Evolutionary conservation across 2,113 vertebrate species (phyloP).

Genomic region (Triplophysa siluroides): DNA sequence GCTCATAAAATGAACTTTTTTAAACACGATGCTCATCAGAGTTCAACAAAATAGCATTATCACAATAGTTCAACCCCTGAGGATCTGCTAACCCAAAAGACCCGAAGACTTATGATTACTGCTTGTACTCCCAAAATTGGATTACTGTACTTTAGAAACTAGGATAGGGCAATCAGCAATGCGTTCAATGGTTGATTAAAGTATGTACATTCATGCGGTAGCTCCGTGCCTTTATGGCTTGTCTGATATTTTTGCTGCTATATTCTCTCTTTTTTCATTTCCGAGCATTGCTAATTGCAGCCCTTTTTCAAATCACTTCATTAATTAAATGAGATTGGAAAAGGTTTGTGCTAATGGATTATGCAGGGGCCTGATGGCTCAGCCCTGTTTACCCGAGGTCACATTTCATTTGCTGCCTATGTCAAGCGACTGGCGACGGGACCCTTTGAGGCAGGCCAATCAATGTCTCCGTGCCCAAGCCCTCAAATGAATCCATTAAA

Average conservation of each 20-base stretch:
- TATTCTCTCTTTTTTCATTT: slow-evolving; percentile 71
- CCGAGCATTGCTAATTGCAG: slow-evolving; percentile 79
- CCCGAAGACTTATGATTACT: not conserved
- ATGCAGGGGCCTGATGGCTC: slow-evolving; percentile 79
- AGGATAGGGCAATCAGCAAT: slow-evolving; percentile 10
- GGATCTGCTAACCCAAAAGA: not conserved
- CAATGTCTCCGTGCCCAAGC: slow-evolving; percentile 84
- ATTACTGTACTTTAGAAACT: slow-evolving; percentile 1
- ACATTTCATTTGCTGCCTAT: slow-evolving; percentile 91
- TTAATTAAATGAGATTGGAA: slow-evolving; percentile 91
- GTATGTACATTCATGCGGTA: slow-evolving; percentile 9
- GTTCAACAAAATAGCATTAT: not conserved
- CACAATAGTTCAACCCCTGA: not conserved
- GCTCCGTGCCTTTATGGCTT: slow-evolving; percentile 2
- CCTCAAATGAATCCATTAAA: slow-evolving; percentile 87
- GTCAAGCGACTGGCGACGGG: slow-evolving; percentile 78
- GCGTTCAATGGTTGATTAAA: slow-evolving; percentile 27
- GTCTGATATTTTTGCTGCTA: slow-evolving; percentile 51
- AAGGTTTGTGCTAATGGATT: slow-evolving; percentile 85
- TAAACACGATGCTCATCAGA: not conserved
- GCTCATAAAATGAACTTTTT: not conserved
- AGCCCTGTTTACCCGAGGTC: slow-evolving; percentile 86
- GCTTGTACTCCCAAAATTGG: not conserved
- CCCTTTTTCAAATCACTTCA: slow-evolving; percentile 87
- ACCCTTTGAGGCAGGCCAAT: slow-evolving; percentile 84